A percentile compares a stretch with the other conserved stretches of the same genome.
phyloP scores from a whole-genome alignment of 2,888 invertebrate species.

The Drosophila subsilvestris region DNA sequence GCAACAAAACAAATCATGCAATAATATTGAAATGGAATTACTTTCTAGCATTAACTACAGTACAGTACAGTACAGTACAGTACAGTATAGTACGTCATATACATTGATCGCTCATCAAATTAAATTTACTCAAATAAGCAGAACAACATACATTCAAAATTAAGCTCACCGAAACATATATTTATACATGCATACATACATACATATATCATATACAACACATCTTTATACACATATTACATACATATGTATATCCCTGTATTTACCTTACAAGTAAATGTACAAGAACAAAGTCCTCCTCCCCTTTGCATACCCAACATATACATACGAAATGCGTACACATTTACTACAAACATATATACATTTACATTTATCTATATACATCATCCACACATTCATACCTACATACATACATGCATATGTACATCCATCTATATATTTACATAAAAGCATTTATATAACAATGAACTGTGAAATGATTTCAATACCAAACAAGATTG shows the following conservation, averaged over 20 bases:
- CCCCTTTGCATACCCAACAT: constrained; percentile 35
- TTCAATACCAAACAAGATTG: constrained; percentile 32
- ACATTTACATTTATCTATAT: constrained; percentile 31
- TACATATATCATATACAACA: constrained; percentile 54
- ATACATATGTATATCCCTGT: constrained; percentile 52
- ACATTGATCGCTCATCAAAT: constrained; percentile 48
- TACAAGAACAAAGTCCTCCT: constrained; percentile 51
- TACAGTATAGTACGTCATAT: constrained; percentile 37
- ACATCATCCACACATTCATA: constrained; percentile 30
- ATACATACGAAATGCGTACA: constrained; percentile 33
- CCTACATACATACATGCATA: constrained; percentile 15
- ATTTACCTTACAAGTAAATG: constrained; percentile 54
- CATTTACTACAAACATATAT: constrained; percentile 35
- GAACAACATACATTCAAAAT: constrained; percentile 56
- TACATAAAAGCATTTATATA: constrained; percentile 41
- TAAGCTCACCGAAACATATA: constrained; percentile 68
- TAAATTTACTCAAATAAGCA: constrained; percentile 39
- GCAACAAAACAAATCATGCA: constrained; percentile 52
- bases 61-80: constrained; percentile 46
- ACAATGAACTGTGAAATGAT: constrained; percentile 26
- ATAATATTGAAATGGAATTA: constrained; percentile 69
- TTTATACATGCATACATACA: constrained; percentile 51
- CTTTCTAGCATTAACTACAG: constrained; percentile 65
- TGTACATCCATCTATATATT: constrained; percentile 39
- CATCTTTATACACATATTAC: constrained; percentile 39